A percentile compares a stretch with the other conserved stretches of the same genome.
These are phyloP conservation scores for Lasioglossum calceatum DNA, from an alignment of 2,888 invertebrate species.

Conservation along the genomic window DNA sequence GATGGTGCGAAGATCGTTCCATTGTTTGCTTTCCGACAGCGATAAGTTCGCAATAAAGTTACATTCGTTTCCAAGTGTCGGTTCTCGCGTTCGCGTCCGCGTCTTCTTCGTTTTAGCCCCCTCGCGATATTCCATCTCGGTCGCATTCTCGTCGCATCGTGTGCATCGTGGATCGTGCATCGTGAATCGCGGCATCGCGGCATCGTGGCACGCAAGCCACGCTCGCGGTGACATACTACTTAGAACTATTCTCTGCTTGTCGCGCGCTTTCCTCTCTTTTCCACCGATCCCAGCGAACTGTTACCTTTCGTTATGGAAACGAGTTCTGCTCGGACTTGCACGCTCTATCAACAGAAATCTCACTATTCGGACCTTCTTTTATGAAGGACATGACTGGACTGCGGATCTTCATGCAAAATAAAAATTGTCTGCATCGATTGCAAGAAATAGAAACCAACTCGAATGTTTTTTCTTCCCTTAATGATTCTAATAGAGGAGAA, in stretches of 20 bases:
- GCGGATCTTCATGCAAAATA: no score
- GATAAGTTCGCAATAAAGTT: conserved; percentile 84
- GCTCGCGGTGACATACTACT: conserved; percentile 7
- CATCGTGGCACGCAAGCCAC: conserved; percentile 20
- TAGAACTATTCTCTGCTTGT: conserved; percentile 64
- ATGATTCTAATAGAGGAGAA: no score
- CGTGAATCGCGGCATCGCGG: not conserved
- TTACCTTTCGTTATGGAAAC: not conserved
- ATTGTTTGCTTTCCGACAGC: conserved; percentile 83
- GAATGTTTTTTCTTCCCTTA: no score
- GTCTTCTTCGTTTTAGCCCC: conserved; percentile 37
- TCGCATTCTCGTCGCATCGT: conserved; percentile 35
- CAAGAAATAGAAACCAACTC: no score
- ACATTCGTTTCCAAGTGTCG: conserved; percentile 81
- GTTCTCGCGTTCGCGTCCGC: conserved; percentile 56
- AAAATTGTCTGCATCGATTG: no score
- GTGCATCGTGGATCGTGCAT: not conserved
- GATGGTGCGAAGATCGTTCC: conserved; percentile 73
- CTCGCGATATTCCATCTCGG: conserved; percentile 42
- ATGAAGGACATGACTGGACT: no score
- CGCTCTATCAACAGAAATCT: no score
- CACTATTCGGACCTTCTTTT: no score
- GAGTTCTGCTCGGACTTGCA: not conserved
- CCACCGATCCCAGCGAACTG: not conserved
- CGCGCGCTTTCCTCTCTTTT: conserved; percentile 61